Evolutionary conservation across 1,140 invertebrate species (phyloP), one percentile per base, ranked within the genome.

Genomic region (Maconellicoccus hirsutus): DNA sequence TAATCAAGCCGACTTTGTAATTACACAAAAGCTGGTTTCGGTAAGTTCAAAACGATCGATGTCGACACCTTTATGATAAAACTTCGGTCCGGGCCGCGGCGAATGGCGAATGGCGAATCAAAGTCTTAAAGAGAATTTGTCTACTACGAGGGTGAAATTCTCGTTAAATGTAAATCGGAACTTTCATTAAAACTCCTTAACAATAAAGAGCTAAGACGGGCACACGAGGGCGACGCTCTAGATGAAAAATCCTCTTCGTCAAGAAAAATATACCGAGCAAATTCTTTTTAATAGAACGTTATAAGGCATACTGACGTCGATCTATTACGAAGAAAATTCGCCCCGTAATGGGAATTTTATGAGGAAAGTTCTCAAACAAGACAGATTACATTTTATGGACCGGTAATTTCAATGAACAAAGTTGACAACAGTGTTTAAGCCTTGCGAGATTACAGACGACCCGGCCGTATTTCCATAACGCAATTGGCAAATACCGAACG

Each of bases 291-390:
- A 52, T 52, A 19, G 42, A 16, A 52, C 16, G 42, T 52, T 52
- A 52, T 52, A 16, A 52, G 42, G 42, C 42, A 6, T 52, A n/a
- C 42, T 16, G 42, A 38, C 12, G 42, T 19, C 10, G 42, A 52
- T 52, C 42, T 52, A 52, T 52, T 52, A 52, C n/a, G n/a, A 52
- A 52, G 42, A 52, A 52, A n/a, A 52, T 52, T 52, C 12, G 42
- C n/a, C 12, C 29, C 3, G 42, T 52, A 52, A 52, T 52, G 42
- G 42, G 42, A 52, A 52, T 52, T 52, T 52, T 52, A 52, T 52
- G 42, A 52, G 42, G n/a, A 52, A 52, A 52, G 42, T 52, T 52
- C 42, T 52, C 42, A 52, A 52, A 52, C 42, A 52, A 52, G 42
- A 52, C 42, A 52, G 42, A 52, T 52, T 52, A 52, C 42, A 52